Percentiles rank a stretch among this genome's conserved stretches.
These are phyloP conservation scores for Taphrorychus bicolor DNA, from an alignment of 2,888 invertebrate species.

Conservation along the genomic window DNA sequence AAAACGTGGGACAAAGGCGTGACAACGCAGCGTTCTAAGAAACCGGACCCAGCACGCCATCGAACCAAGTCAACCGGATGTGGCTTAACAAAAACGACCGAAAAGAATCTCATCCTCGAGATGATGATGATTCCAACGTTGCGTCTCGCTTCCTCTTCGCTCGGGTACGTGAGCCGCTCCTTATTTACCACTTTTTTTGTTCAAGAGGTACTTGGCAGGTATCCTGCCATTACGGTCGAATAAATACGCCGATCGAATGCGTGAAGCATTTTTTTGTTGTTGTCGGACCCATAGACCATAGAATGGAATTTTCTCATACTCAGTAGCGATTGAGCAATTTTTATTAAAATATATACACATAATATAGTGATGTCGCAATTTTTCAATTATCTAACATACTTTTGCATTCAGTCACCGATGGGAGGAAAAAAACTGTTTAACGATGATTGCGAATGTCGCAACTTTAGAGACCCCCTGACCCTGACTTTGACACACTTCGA, in stretches of 20 bases:
- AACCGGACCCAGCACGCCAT: constrained; percentile 50
- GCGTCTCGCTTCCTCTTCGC: neutral
- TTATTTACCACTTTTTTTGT: constrained; percentile 5
- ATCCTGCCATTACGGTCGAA: constrained; percentile 37
- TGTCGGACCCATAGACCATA: neutral
- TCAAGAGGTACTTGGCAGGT: constrained; percentile 30
- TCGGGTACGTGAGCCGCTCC: neutral
- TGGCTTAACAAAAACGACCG: constrained; percentile 51
- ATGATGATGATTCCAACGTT: constrained; percentile 14
- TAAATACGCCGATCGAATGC: constrained; percentile 28
- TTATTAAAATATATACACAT: neutral
- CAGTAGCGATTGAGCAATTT: neutral
- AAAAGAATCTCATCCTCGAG: constrained; percentile 44
- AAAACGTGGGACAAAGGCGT: too few relatives aligned
- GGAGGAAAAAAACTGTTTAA: too few relatives aligned
- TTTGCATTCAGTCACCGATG: too few relatives aligned
- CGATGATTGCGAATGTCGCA: neutral
- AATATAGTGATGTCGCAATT: neutral
- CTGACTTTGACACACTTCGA: neutral
- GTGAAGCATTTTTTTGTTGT: constrained; percentile 22
- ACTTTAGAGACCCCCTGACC: neutral
- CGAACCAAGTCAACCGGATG: constrained; percentile 53
- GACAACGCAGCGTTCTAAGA: constrained; percentile 40
- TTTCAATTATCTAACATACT: too few relatives aligned
- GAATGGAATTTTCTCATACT: neutral